phyloP scores from a whole-genome alignment of 2,797 vertebrate genomes.

The Trematomus bernacchii region DNA sequence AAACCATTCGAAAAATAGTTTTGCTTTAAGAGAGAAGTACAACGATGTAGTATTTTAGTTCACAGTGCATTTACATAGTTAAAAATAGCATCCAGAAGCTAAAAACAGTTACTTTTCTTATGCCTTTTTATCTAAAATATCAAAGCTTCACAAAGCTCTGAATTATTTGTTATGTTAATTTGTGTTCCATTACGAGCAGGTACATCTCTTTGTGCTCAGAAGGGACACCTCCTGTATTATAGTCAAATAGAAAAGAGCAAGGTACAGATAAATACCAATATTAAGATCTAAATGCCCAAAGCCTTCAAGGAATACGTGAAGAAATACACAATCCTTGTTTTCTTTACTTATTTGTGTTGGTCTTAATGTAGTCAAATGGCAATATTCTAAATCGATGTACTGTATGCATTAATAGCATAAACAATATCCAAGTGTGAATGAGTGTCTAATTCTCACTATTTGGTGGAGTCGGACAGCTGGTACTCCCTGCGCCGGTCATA shows the following conservation, averaged over 20 bases:
- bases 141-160: neutral
- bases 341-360: neutral
- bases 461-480: constrained; percentile 90
- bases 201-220: neutral
- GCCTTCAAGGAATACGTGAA: neutral
- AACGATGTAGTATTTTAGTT: neutral
- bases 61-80: constrained; percentile 8
- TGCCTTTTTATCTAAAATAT: constrained; percentile 1
- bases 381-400: neutral
- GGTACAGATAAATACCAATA: no score
- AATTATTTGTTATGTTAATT: neutral
- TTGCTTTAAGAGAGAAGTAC: neutral
- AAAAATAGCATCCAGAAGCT: constrained; percentile 3
- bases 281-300: neutral
- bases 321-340: neutral
- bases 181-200: neutral
- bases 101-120: neutral
- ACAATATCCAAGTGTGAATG: neutral
- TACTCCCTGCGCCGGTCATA: constrained; percentile 88
- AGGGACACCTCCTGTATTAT: neutral
- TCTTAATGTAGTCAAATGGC: neutral
- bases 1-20: neutral
- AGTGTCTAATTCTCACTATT: constrained; percentile 84
- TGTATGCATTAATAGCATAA: neutral
- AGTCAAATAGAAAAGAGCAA: no score